Base-by-base conservation (phyloP, 2,797 vertebrate species). In the Emys orbicularis region DNA sequence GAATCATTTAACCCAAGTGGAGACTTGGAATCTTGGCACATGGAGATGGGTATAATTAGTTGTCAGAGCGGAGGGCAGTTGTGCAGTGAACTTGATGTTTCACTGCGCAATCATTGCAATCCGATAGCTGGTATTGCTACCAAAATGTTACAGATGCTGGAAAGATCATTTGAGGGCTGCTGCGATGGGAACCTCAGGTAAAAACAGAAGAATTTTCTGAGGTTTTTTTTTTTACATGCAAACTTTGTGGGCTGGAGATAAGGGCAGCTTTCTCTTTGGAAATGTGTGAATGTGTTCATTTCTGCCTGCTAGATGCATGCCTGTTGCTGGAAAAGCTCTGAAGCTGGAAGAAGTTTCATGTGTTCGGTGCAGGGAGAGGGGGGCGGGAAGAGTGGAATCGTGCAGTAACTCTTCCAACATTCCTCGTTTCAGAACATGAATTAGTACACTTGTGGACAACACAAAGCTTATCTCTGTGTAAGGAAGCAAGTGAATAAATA, bases 381-480 rank as follows among this genome's bases (percentile, higher is more conserved):
- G 76, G 49, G 37, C 79, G 56, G 84, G 27, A 21, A 1, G 1
- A 88, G 50, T 76, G 0, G 3, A 61, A 12, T 90, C 52, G 12
- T 85, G 53, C 31, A 83, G 53, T 50, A 94, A 49, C 6, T 37
- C 91, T 76, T 93, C 84, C 86, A 25, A 72, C 90, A 88, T 90
- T 76, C 83, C 93, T 80, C 57, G 81, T 89, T 31, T 8, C 0
- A 0, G n/a, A 50, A 12, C 4, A 3, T 86, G 79, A 72, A 34
- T 29, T 80, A 2, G 11, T 94, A 96, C 49, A 54, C 83, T 84
- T 93, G 93, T 79, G 80, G 53, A 54, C 79, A 49, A 65, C 83
- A 79, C 65, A 89, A 52, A 93, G 54, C 25, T 95, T 95, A 94
- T 91, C 93, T 96, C 47, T 10, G n/a, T 81, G 74, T n/a, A 6